Percentiles rank a stretch among this genome's conserved stretches.
These are phyloP conservation scores for Ia io DNA, from an alignment of 2,113 vertebrate species.

Conservation along the genomic window DNA sequence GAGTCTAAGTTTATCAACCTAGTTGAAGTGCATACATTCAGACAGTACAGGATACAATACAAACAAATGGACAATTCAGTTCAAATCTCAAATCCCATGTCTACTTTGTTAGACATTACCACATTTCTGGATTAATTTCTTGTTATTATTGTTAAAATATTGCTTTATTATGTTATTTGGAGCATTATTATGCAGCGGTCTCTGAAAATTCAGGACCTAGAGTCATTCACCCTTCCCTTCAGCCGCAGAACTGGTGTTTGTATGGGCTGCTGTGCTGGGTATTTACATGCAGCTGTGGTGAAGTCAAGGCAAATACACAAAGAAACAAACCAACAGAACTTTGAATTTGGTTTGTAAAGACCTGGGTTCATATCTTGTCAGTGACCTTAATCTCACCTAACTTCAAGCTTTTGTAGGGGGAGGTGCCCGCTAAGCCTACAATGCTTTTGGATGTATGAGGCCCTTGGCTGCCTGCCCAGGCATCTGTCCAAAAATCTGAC, in stretches of 20 bases:
- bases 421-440: not conserved
- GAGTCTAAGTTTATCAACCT: not conserved
- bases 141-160: not conserved
- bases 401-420: not conserved
- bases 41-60: not conserved
- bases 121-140: not conserved
- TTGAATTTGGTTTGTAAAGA: not conserved
- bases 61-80: not conserved
- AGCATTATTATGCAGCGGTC: not conserved
- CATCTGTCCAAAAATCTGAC: not conserved
- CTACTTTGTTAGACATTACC: not conserved
- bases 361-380: not conserved
- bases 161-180: not conserved
- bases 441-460: not conserved
- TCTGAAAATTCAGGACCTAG: not conserved
- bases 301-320: not conserved
- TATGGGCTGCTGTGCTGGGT: not conserved
- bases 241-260: not conserved
- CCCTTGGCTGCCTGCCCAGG: not conserved
- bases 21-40: not conserved
- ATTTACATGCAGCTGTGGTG: not conserved
- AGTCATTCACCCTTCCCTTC: not conserved
- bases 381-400: not conserved
- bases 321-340: not conserved
- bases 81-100: not conserved